Evolutionary conservation across 2,888 invertebrate genomes (phyloP).

Genomic region (Melieria picta): DNA sequence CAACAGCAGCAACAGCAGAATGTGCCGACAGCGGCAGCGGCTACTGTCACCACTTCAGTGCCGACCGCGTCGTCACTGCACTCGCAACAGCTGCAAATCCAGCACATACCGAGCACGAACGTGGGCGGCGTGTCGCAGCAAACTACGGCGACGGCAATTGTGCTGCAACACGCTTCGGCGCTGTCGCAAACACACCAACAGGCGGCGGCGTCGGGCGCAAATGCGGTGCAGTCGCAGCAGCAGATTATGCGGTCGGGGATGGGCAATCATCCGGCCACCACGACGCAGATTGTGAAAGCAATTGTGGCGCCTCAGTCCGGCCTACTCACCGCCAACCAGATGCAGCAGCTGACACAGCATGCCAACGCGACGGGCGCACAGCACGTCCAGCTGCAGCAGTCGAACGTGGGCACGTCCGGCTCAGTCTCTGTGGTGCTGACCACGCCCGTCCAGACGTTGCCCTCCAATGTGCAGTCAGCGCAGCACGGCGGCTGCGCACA

Average conservation of each 20-base stretch:
- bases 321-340: conserved; percentile 65
- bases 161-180: conserved; percentile 52
- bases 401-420: conserved; percentile 52
- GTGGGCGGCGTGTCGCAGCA: conserved; percentile 40
- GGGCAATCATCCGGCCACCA: conserved; percentile 59
- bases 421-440: conserved; percentile 66
- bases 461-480: conserved; percentile 51
- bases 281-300: conserved; percentile 62
- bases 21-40: conserved; percentile 41
- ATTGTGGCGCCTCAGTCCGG: conserved; percentile 60
- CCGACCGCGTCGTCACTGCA: conserved; percentile 45
- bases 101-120: conserved; percentile 50
- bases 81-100: conserved; percentile 58
- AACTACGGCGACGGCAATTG: conserved; percentile 53
- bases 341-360: conserved; percentile 66
- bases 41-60: conserved; percentile 29
- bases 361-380: conserved; percentile 40
- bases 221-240: conserved; percentile 45
- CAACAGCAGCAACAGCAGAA: conserved; percentile 43
- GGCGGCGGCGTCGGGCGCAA: conserved; percentile 37
- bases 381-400: conserved; percentile 48
- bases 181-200: conserved; percentile 45
- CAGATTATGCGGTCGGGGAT: conserved; percentile 43
- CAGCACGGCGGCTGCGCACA: conserved; percentile 43
- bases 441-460: conserved; percentile 61